Evolutionary conservation across 2,888 invertebrate genomes (phyloP).

Genomic region (Drosophila seclusa): DNA sequence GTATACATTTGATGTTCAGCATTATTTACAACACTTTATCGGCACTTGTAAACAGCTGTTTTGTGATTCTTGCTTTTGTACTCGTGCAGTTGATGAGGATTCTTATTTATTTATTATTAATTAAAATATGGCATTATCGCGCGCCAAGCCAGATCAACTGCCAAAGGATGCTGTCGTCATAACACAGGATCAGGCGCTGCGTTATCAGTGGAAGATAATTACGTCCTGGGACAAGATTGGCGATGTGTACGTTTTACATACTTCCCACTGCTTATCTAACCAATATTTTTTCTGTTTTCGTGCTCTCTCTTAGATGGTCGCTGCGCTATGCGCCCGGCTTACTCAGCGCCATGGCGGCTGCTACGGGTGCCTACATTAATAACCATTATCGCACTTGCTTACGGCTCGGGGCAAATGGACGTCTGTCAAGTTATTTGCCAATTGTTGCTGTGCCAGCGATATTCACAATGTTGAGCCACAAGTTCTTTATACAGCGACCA

Average conservation of each 20-base stretch:
- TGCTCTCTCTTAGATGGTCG: conserved; percentile 85
- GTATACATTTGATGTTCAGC: neutral
- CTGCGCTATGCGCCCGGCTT: conserved; percentile 86
- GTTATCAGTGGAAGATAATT: conserved; percentile 87
- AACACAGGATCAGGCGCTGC: conserved; percentile 86
- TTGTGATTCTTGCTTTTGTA: neutral
- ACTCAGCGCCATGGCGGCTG: conserved; percentile 86
- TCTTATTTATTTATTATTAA: conserved; percentile 20
- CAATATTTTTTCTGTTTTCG: conserved; percentile 1
- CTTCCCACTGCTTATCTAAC: conserved; percentile 39
- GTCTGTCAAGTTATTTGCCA: conserved; percentile 87
- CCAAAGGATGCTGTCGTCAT: conserved; percentile 88
- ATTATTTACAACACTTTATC: conserved; percentile 29
- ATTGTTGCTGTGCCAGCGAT: conserved; percentile 87
- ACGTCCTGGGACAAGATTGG: conserved; percentile 86
- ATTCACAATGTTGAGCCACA: conserved; percentile 86
- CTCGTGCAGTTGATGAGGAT: neutral
- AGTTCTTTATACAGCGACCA: conserved; percentile 86
- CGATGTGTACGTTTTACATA: conserved; percentile 86
- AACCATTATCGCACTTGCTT: conserved; percentile 87
- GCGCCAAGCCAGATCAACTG: conserved; percentile 84
- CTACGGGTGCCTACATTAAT: conserved; percentile 88
- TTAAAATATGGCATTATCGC: conserved; percentile 86
- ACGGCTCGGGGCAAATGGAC: conserved; percentile 87
- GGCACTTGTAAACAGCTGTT: conserved; percentile 17